Conservation (phyloP, 2,888 invertebrate genomes). For the Hedya salicella region DNA sequence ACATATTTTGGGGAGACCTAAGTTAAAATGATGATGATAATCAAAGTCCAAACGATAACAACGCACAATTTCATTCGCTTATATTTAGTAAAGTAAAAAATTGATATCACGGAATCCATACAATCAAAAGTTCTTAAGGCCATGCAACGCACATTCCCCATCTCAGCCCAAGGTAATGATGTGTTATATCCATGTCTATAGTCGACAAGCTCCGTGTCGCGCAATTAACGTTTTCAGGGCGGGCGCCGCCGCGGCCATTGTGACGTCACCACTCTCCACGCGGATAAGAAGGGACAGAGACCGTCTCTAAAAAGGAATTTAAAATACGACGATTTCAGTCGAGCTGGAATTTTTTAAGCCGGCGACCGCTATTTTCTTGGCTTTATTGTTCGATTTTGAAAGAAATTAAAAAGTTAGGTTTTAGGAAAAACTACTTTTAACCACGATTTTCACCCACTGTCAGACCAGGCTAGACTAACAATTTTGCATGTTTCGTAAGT, state of each 20-base stretch:
- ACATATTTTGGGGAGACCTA: too few relatives aligned
- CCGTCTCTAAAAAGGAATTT: slow-evolving; percentile 63
- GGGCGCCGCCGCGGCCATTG: slow-evolving; percentile 69
- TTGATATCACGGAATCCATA: too few relatives aligned
- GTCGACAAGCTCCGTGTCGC: slow-evolving; percentile 62
- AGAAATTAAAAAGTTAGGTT: background rate
- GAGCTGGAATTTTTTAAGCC: slow-evolving; percentile 18
- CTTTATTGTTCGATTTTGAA: background rate
- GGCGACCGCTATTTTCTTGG: slow-evolving; percentile 1
- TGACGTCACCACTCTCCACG: slow-evolving; percentile 65
- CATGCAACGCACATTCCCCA: background rate
- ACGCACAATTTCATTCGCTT: too few relatives aligned
- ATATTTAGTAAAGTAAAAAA: too few relatives aligned
- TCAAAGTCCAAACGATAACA: too few relatives aligned
- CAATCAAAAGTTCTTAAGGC: too few relatives aligned
- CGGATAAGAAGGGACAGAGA: slow-evolving; percentile 66
- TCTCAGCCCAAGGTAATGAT: slow-evolving; percentile 9
- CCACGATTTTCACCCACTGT: background rate
- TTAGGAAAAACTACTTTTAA: too few relatives aligned
- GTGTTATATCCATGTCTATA: slow-evolving; percentile 46
- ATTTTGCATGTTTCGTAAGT: too few relatives aligned
- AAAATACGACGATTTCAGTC: slow-evolving; percentile 51
- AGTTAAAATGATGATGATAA: too few relatives aligned
- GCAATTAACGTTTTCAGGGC: slow-evolving; percentile 79
- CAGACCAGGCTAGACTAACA: too few relatives aligned